Base-by-base conservation (phyloP, 1,140 invertebrate species). In the Drosophila guanche region DNA sequence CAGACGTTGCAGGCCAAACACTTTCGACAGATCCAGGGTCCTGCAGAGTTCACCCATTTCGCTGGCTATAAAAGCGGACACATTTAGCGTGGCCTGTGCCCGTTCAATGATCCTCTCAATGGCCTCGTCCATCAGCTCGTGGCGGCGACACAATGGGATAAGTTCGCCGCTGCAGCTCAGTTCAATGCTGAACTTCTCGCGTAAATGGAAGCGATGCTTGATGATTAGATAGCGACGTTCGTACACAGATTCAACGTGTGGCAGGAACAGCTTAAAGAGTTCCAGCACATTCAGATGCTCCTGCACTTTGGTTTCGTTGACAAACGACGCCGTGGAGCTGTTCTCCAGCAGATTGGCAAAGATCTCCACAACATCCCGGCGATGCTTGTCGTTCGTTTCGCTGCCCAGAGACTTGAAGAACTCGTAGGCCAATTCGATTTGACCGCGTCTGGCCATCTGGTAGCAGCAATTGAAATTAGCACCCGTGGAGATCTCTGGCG, bases 401-500 rank as follows among this genome's bases (percentile, higher is more conserved):
- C 5, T 56, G 5, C 41, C 81, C 0, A 91, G 65, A 2, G 60
- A 56, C 42, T 86, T 91, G 16, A 77, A 91, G 46, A 84, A 91
- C 46, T 86, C 73, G 22, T 84, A 79, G 0, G 90, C 79, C 53
- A 69, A 43, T 20, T 91, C 86, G 5, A 89, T 79, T 16, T 90
- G 79, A 1, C 89, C 89, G 5, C 81, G 79, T 8, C 75, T 48
- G 6, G 76, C 75, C 74, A 91, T 76, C 59, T 91, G 76, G 50
- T 84, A 90, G 37, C 90, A 90, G 37, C 90, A 90, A 53, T 88
- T 86, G 3, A 84, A 89, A 48, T 91, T 90, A 5, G 90, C 86
- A 8, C 54, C 70, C 5, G 33, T 58, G 2, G 76, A 55, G 3
- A 89, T 73, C 29, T 86, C 74, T 2, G 90, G 89, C 4, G 77